phyloP scores from a whole-genome alignment of 2,113 vertebrate genomes.

The Canis aureus region DNA sequence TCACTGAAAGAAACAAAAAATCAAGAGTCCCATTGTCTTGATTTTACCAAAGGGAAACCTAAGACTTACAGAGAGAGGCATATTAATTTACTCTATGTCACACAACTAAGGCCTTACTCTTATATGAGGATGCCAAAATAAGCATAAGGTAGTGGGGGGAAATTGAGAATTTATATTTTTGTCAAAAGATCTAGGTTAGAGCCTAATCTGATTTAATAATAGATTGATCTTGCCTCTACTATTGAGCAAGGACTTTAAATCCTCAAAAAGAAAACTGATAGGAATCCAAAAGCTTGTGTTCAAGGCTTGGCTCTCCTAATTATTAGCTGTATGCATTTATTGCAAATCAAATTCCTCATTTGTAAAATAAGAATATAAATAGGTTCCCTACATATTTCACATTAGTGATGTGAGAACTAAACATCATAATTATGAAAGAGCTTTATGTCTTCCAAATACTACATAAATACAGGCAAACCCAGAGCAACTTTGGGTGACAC shows the following conservation, averaged over 20 bases:
- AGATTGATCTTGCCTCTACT: not conserved
- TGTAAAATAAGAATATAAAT: not conserved
- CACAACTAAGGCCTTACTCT: not conserved
- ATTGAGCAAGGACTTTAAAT: not conserved
- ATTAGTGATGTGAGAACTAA: not conserved
- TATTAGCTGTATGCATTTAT: not conserved
- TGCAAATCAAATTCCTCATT: not conserved
- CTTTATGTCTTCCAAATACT: not conserved
- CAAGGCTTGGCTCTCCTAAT: not conserved
- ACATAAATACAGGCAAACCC: not conserved
- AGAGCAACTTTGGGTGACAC: not conserved
- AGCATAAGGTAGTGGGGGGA: not conserved
- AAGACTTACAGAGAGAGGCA: not conserved
- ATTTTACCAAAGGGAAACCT: conserved; percentile 1
- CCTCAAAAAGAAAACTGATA: not conserved
- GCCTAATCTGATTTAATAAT: not conserved
- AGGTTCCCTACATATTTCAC: not conserved
- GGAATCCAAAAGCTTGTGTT: not conserved
- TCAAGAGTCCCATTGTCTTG: not conserved
- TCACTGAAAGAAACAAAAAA: not conserved
- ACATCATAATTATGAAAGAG: not conserved
- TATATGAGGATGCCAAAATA: not conserved
- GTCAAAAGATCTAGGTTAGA: not conserved
- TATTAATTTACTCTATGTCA: conserved; percentile 25
- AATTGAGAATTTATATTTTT: conserved; percentile 22